A percentile compares a stretch with the other conserved stretches of the same genome.
These are phyloP conservation scores for Phocoena phocoena DNA, from an alignment of 2,113 vertebrate genomes.

Conservation along the genomic window DNA sequence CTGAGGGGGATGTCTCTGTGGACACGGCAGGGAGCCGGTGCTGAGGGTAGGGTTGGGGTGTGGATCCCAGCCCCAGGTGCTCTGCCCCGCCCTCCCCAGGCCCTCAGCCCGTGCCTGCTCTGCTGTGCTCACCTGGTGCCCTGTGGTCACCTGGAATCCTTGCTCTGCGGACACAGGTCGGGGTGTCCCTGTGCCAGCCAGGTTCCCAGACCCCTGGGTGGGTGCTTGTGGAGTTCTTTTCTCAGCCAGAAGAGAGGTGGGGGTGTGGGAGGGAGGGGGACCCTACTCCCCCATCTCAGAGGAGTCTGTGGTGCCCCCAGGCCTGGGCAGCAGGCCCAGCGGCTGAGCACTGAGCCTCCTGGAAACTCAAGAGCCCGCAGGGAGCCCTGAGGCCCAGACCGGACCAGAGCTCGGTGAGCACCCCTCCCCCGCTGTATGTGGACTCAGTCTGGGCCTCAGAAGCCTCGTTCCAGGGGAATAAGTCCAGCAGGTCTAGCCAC, in stretches of 20 bases:
- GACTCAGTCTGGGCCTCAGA: neutral
- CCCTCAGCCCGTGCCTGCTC: rapidly evolving
- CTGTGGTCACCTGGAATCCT: neutral
- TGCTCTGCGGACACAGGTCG: neutral
- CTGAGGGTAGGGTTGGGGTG: neutral
- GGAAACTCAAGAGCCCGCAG: neutral
- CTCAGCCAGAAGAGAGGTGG: neutral
- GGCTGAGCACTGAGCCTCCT: neutral
- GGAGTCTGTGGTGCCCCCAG: neutral
- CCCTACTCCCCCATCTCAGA: neutral
- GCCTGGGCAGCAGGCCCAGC: neutral
- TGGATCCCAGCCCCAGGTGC: neutral
- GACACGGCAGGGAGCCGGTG: too few species aligned
- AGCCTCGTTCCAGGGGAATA: neutral
- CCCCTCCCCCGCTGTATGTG: neutral
- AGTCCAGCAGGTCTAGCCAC: neutral
- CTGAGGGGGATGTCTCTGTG: neutral
- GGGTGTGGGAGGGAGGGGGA: neutral
- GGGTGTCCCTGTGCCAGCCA: neutral
- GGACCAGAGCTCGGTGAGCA: too few species aligned
- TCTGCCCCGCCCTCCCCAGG: neutral
- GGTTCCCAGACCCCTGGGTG: neutral
- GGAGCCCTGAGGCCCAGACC: neutral
- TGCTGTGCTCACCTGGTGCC: rapidly evolving
- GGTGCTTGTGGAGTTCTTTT: neutral